phyloP scores from a whole-genome alignment of 2,888 invertebrate genomes.

The Drosophila mettleri region DNA sequence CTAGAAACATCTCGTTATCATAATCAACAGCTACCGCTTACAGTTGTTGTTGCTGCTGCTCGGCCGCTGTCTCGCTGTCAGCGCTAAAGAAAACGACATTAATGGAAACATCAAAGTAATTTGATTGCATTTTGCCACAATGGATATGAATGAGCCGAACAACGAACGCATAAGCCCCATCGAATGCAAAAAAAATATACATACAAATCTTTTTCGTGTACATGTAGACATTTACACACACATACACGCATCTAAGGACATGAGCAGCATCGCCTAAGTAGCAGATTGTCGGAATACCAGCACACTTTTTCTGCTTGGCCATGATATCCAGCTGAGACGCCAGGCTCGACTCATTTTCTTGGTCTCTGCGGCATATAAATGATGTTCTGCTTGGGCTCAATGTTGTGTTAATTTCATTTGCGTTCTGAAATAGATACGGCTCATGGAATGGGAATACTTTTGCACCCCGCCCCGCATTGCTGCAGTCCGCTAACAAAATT shows the following conservation, averaged over 20 bases:
- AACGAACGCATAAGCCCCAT: slow-evolving; percentile 15
- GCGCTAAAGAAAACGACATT: slow-evolving; percentile 78
- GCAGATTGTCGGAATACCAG: slow-evolving; percentile 32
- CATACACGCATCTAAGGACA: slow-evolving; percentile 17
- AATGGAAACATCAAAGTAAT: slow-evolving; percentile 81
- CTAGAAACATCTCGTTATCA: slow-evolving; percentile 52
- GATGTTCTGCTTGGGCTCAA: slow-evolving; percentile 31
- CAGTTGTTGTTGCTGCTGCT: slow-evolving; percentile 25
- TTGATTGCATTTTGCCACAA: slow-evolving; percentile 78
- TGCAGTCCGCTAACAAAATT: slow-evolving; percentile 30
- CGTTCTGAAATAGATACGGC: slow-evolving; percentile 61
- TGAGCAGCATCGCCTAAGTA: slow-evolving; percentile 41
- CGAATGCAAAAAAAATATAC: slow-evolving; percentile 35
- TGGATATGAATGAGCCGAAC: slow-evolving; percentile 66
- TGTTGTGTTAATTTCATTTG: slow-evolving; percentile 74
- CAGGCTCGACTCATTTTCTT: slow-evolving; percentile 14
- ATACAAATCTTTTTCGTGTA: slow-evolving; percentile 14
- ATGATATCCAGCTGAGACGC: slow-evolving; percentile 47
- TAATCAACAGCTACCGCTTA: slow-evolving; percentile 41
- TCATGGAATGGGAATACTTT: slow-evolving; percentile 36
- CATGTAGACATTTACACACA: not conserved
- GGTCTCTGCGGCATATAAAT: slow-evolving; percentile 24
- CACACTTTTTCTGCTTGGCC: slow-evolving; percentile 41
- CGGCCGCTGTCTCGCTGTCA: slow-evolving; percentile 35
- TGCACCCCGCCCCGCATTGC: slow-evolving; percentile 11